Evolutionary conservation across 2,888 invertebrate species (phyloP).

Genomic region (Melipona beecheii): DNA sequence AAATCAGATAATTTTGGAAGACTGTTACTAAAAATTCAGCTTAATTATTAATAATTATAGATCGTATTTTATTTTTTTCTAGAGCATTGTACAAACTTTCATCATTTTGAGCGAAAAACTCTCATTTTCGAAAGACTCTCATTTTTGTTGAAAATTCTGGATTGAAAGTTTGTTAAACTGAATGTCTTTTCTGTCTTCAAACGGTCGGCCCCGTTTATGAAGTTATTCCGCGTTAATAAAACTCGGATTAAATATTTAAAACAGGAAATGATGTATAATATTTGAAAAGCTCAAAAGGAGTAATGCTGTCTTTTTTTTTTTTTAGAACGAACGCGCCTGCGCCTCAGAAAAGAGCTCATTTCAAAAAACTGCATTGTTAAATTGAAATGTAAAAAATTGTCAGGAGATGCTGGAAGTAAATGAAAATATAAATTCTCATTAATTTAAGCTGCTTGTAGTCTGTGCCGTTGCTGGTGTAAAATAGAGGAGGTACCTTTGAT

Average conservation of each 20-base stretch:
- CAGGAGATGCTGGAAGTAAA: not conserved
- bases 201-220: not conserved
- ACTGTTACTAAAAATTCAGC: too few relatives aligned
- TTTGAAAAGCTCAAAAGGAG: not conserved
- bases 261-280: not conserved
- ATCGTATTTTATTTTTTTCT: too few relatives aligned
- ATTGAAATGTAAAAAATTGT: not conserved
- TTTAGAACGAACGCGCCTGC: not conserved
- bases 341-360: not conserved
- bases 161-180: not conserved
- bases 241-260: not conserved
- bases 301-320: not conserved
- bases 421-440: constrained; percentile 20
- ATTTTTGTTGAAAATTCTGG: not conserved
- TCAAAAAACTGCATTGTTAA: not conserved
- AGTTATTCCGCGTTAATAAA: too few relatives aligned
- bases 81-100: not conserved
- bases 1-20: too few relatives aligned
- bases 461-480: not conserved
- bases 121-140: not conserved
- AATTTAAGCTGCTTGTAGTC: constrained; percentile 3
- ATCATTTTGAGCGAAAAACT: not conserved
- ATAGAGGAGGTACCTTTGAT: not conserved
- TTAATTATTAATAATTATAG: too few relatives aligned
- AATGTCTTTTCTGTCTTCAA: not conserved